Evolutionary conservation across 2,113 vertebrate genomes (phyloP).

Genomic region (Hydrochoerus hydrochaeris): DNA sequence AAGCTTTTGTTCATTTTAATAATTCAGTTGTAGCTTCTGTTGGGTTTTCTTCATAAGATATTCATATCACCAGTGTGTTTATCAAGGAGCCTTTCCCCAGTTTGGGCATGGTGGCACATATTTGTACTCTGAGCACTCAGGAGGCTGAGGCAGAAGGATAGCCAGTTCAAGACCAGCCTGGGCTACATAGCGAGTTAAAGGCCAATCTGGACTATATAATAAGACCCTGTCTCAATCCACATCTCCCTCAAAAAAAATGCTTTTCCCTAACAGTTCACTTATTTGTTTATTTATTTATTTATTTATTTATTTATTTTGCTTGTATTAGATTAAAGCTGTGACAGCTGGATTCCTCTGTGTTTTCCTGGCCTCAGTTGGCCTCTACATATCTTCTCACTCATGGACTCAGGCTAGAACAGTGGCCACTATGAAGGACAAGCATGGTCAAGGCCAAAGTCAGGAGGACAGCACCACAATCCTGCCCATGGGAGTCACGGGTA

Average conservation of each 20-base stretch:
- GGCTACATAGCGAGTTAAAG: background rate
- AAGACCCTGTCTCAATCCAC: background rate
- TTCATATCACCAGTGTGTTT: background rate
- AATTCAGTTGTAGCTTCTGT: background rate
- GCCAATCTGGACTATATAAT: background rate
- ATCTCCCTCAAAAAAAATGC: background rate
- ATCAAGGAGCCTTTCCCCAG: background rate
- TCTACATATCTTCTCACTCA: background rate
- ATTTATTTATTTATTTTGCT: background rate
- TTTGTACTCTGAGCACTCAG: background rate
- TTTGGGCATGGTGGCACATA: too few relatives aligned
- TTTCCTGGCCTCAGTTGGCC: background rate
- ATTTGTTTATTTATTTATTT: too few relatives aligned
- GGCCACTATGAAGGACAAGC: background rate
- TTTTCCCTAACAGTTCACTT: background rate
- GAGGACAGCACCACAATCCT: background rate
- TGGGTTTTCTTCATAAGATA: conserved; percentile 5
- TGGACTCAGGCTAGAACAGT: background rate
- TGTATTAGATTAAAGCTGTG: background rate
- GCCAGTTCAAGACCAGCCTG: background rate
- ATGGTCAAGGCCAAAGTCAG: background rate
- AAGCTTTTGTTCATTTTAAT: conserved; percentile 21
- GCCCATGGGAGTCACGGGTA: background rate
- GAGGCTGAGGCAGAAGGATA: background rate
- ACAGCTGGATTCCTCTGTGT: background rate